Percentiles rank a stretch among this genome's conserved stretches.
phyloP scores from a whole-genome alignment of 2,113 vertebrate genomes.

The Phodopus roborovskii region DNA sequence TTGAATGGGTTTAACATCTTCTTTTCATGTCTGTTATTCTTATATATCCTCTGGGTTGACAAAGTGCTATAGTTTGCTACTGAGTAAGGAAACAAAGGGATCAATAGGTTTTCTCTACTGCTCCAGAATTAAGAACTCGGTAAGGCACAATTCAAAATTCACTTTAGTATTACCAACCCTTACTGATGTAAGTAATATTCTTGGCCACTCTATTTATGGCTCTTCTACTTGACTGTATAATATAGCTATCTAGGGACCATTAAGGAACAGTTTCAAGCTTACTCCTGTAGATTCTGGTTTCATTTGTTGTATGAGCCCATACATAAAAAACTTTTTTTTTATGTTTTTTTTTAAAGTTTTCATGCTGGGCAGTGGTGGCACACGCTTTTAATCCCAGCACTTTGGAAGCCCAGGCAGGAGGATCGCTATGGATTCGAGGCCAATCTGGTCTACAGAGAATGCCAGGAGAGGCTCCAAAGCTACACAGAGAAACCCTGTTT shows the following conservation, averaged over 20 bases:
- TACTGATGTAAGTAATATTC: background rate
- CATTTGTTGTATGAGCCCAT: background rate
- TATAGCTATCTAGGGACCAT: background rate
- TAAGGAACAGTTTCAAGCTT: background rate
- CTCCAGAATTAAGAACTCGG: background rate
- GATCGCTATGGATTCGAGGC: too few species aligned
- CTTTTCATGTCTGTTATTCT: background rate
- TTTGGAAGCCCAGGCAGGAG: too few species aligned
- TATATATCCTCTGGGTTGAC: background rate
- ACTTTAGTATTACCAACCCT: slow-evolving; percentile 21
- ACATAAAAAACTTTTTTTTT: too few species aligned
- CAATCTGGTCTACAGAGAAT: too few species aligned
- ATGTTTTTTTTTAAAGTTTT: too few species aligned
- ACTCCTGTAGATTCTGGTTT: background rate
- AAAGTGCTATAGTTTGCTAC: background rate
- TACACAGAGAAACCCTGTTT: too few species aligned
- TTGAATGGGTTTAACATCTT: background rate
- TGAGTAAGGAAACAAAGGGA: slow-evolving; percentile 15
- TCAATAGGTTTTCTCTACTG: background rate
- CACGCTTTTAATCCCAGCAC: too few species aligned
- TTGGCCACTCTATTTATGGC: background rate
- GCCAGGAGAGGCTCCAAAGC: too few species aligned
- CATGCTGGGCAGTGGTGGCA: too few species aligned
- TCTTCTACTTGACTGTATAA: background rate
- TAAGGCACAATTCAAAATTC: background rate